Conservation (phyloP, 2,113 vertebrate species). For the Chloroceryle aenea region DNA sequence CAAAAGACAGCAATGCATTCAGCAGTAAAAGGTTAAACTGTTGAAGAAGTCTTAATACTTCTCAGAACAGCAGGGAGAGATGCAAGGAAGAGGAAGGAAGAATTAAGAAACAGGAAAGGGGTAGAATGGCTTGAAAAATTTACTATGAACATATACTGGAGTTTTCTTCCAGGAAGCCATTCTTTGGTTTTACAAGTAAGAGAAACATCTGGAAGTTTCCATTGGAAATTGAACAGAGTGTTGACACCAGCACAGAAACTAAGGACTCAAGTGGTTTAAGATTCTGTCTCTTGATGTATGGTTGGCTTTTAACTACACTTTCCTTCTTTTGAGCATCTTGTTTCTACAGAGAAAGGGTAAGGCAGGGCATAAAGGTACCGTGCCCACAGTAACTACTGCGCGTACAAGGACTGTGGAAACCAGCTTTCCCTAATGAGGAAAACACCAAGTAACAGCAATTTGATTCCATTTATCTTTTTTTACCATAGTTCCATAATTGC, state of each 20-base stretch:
- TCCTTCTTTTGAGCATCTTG: neutral
- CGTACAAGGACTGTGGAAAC: neutral
- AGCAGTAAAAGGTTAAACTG: neutral
- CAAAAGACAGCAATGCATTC: neutral
- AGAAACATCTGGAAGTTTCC: neutral
- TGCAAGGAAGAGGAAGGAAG: slow-evolving; percentile 8
- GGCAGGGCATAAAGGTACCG: neutral
- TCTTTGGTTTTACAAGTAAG: neutral
- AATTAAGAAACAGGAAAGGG: slow-evolving; percentile 38
- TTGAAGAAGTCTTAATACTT: neutral
- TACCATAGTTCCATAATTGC: slow-evolving; percentile 83
- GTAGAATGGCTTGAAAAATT: neutral
- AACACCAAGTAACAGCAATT: neutral
- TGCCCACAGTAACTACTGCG: neutral
- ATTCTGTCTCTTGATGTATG: neutral
- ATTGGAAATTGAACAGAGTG: neutral
- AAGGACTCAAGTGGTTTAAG: neutral
- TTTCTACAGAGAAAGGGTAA: neutral
- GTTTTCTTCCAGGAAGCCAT: neutral
- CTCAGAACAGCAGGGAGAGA: neutral
- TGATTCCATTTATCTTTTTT: slow-evolving; percentile 45
- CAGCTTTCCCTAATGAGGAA: neutral
- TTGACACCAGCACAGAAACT: neutral
- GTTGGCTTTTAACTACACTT: neutral
- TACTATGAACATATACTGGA: neutral